phyloP scores from a whole-genome alignment of 2,113 vertebrate species.

The Cottus gobio region DNA sequence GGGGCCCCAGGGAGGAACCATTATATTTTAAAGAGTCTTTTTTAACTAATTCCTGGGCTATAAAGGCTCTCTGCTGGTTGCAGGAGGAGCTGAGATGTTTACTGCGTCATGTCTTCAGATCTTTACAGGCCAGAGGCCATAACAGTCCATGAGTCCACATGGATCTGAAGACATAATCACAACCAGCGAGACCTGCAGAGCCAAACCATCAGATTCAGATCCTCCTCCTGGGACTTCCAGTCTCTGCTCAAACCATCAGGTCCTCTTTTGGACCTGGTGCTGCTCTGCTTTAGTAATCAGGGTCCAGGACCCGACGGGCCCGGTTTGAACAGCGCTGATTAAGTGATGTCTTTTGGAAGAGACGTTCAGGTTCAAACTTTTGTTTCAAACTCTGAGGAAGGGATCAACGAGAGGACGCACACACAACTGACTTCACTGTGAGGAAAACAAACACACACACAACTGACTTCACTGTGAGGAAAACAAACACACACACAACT shows the following conservation, averaged over 20 bases:
- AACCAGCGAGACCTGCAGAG: not conserved
- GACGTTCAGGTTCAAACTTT: conserved; percentile 59
- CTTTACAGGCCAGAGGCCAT: conserved; percentile 18
- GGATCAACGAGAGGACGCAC: no score
- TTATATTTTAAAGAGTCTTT: conserved; percentile 39
- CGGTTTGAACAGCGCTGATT: conserved; percentile 56
- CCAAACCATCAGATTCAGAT: not conserved
- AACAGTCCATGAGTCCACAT: not conserved
- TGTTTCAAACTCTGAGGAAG: conserved; percentile 40
- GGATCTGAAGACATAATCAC: not conserved
- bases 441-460: no score
- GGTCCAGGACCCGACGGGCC: conserved; percentile 47
- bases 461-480: no score
- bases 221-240: not conserved
- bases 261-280: conserved; percentile 1
- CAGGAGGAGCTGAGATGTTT: conserved; percentile 25
- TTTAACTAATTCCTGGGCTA: conserved; percentile 24
- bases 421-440: no score
- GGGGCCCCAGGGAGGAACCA: conserved; percentile 1
- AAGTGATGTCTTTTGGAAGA: conserved; percentile 71
- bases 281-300: conserved; percentile 72
- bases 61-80: conserved; percentile 4
- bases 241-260: conserved; percentile 67
- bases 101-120: conserved; percentile 15
- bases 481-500: no score